These are phyloP conservation scores for Ormyrus thymus DNA, from an alignment of 2,888 invertebrate species.

Conservation along the genomic window DNA sequence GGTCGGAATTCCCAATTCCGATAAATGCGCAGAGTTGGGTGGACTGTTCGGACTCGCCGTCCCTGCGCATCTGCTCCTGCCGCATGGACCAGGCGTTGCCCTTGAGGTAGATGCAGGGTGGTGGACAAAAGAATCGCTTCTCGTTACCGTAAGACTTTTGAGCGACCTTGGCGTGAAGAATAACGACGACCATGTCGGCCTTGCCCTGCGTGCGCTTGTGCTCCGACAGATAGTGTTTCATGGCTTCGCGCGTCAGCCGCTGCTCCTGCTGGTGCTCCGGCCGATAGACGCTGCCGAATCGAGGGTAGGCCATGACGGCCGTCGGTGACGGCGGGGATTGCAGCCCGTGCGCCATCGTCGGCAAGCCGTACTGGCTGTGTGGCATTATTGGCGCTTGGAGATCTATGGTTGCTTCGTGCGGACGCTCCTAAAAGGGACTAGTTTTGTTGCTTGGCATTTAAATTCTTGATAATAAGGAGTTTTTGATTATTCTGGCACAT, in stretches of 20 bases:
- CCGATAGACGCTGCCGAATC: conserved; percentile 82
- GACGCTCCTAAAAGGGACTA: conserved; percentile 18
- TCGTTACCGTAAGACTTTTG: conserved; percentile 99
- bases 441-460: conserved; percentile 31
- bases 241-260: conserved; percentile 90
- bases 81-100: conserved; percentile 99
- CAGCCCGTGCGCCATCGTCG: conserved; percentile 82
- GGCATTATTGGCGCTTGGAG: conserved; percentile 79
- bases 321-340: conserved; percentile 87
- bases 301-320: conserved; percentile 77
- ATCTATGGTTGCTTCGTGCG: neutral
- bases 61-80: conserved; percentile 93
- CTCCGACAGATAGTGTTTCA: conserved; percentile 97
- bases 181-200: conserved; percentile 96
- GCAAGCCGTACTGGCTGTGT: conserved; percentile 85
- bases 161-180: conserved; percentile 99
- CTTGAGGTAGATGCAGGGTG: conserved; percentile 98
- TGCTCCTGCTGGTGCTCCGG: conserved; percentile 88
- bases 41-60: conserved; percentile 92
- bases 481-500: conserved; percentile 16
- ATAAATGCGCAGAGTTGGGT: conserved; percentile 99
- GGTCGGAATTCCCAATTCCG: conserved; percentile 98
- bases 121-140: conserved; percentile 99
- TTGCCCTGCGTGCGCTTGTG: conserved; percentile 73
- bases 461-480: conserved; percentile 1